Percentiles rank a stretch among this genome's conserved stretches.
Evolutionary conservation across 2,113 vertebrate genomes (phyloP).

Genomic region (Chloropsis cyanopogon): DNA sequence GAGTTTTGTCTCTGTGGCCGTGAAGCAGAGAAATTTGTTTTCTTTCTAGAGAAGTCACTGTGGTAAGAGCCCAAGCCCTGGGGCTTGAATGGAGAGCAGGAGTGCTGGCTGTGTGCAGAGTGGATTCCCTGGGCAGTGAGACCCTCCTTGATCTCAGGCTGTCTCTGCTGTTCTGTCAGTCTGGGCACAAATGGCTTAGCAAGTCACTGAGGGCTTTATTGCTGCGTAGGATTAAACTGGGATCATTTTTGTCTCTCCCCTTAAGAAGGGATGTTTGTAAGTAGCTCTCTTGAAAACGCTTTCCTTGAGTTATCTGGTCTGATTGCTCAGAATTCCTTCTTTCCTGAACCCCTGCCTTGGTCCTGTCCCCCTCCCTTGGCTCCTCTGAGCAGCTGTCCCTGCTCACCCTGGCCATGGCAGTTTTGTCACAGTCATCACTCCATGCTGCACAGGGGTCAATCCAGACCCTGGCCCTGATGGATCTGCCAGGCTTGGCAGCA

Average conservation of each 20-base stretch:
- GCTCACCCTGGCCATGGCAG: neutral
- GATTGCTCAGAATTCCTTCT: neutral
- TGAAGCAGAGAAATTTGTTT: neutral
- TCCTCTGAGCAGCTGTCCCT: neutral
- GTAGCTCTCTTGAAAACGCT: neutral
- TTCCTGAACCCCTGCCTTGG: neutral
- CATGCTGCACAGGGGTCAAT: neutral
- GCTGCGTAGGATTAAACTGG: neutral
- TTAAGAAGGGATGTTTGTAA: neutral
- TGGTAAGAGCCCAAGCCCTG: neutral
- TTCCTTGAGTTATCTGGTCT: neutral
- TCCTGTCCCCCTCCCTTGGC: neutral
- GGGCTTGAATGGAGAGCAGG: neutral
- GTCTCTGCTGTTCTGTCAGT: neutral
- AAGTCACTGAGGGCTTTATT: neutral
- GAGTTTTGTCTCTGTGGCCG: neutral
- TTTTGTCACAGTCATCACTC: fast-evolving
- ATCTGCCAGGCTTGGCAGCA: neutral
- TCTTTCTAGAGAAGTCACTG: neutral
- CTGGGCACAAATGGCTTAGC: neutral
- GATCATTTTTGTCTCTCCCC: too few species aligned
- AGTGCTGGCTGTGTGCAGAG: neutral
- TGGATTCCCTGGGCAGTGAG: neutral
- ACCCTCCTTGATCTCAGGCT: neutral
- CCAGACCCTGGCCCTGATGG: too few species aligned